Base-by-base conservation (phyloP, 2,113 vertebrate genomes). In the Salvelinus sp. region DNA sequence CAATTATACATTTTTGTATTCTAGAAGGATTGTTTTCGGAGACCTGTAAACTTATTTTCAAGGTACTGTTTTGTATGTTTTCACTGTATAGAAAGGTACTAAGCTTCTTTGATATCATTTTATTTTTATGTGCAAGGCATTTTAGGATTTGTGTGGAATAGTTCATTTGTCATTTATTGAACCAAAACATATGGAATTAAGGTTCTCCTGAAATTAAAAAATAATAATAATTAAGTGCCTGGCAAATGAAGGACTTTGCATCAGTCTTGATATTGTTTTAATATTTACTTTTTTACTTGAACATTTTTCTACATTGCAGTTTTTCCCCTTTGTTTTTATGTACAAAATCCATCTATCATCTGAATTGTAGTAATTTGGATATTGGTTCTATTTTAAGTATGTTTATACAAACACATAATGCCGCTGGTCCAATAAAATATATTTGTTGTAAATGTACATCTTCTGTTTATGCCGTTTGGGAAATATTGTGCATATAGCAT, bases 211-310 rank as follows among this genome's bases (percentile, higher is more conserved):
- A 79, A 75, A 28, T 4, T 3, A 27, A 27, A 27, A 27, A 27
- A 27, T 27, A 2, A 2, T 2, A 2, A 27, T 2, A 25, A 25
- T 25, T 25, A 33, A 33, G 33, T 33, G 97, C 97, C 97, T 97
- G 94, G 92, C 92, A 92, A 95, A 97, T 96, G 97, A 98, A 97
- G 96, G 96, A 96, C 94, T 89, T 16, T 14, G 48, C 48, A 50
- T 54, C 3, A 14, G 16, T 54, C 16, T 54, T 54, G 50, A 3
- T 54, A 54, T 54, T 50, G 48, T 16, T 54, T 54, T 18, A 54
- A 28, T 66, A 64, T 64, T 13, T 2, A 66, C 7, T 28, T 28
- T 66, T 25, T 27, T 30, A 66, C 64, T 66, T 66, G 64, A 66
- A 66, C 27, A 30, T 66, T 66, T 66, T 66, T 28, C 30, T 66